Evolutionary conservation across 2,888 invertebrate species (phyloP), one percentile per base, ranked within the genome.

Genomic region (Clusia tigrina): DNA sequence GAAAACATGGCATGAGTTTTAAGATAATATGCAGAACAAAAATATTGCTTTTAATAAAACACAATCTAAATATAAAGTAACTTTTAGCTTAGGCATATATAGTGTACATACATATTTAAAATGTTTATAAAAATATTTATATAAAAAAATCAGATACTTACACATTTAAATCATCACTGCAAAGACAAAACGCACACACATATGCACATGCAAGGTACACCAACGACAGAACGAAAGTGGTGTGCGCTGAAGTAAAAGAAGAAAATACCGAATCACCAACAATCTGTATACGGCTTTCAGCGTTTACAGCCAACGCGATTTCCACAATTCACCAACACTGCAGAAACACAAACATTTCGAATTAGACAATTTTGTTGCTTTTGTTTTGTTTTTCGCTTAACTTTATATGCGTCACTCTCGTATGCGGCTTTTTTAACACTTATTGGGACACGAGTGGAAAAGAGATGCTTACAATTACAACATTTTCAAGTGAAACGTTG

Each of bases 111-210:
- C n/a, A 20, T 55, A 25, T 26, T 58, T 32, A 32, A 32, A 32
- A 6, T 42, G 23, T 52, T 52, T 10, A 52, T 5, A 20, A 24
- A 23, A 22, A 12, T 18, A 24, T 25, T 25, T 25, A 23, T 22
- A 9, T 12, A 52, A 32, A 51, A 32, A 17, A n/a, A n/a, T n/a
- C n/a, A n/a, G n/a, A 32, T 69, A 73, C 71, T 72, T 70, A 71
- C 73, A 59, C 69, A 72, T 72, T 73, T 68, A 73, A 66, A 72
- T 69, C 72, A 73, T 73, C 71, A 70, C 71, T 69, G 70, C 67
- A 68, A 54, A 62, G 62, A 62, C 58, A 52, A 61, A 57, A 53
- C 55, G 54, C 63, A 60, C 58, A 63, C 56, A 57, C 58, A 55
- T 60, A 60, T 58, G 64, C 52, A 59, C 57, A 65, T 66, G 64